Evolutionary conservation across 2,888 invertebrate genomes (phyloP).

Genomic region (Tolmerus cingulatus): DNA sequence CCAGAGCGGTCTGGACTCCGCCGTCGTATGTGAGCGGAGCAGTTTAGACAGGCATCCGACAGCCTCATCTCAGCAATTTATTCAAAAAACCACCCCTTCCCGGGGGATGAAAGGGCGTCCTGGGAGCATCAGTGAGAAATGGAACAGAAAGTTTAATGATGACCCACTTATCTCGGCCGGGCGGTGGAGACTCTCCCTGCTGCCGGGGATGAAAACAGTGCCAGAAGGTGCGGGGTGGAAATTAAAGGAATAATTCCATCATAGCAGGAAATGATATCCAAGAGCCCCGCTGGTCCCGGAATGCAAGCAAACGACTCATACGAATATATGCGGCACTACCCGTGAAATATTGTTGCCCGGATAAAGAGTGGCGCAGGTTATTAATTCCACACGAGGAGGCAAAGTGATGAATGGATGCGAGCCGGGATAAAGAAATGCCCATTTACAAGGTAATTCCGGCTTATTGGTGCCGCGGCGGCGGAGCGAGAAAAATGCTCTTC

Average conservation of each 20-base stretch:
- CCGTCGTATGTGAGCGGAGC: neutral
- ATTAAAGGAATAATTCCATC: slow-evolving; percentile 25
- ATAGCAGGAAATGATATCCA: slow-evolving; percentile 11
- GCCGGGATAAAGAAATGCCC: neutral
- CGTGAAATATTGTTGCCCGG: neutral
- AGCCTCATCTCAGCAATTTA: slow-evolving; percentile 7
- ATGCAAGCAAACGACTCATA: neutral
- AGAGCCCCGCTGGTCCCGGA: neutral
- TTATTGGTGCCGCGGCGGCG: neutral
- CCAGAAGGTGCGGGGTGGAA: neutral
- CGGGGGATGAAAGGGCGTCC: neutral
- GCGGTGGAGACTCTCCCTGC: neutral
- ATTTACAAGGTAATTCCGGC: neutral
- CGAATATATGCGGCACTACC: neutral
- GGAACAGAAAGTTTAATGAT: slow-evolving; percentile 29
- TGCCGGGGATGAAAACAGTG: neutral
- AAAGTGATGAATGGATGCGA: neutral
- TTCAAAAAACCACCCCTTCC: neutral
- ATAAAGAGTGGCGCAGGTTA: neutral
- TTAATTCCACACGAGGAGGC: neutral
- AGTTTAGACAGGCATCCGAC: neutral
- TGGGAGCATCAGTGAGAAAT: neutral
- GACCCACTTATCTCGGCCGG: slow-evolving; percentile 11
- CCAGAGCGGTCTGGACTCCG: neutral
- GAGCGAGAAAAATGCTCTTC: neutral